Evolutionary conservation across 2,888 invertebrate genomes (phyloP).

Genomic region (Agriopis marginaria): DNA sequence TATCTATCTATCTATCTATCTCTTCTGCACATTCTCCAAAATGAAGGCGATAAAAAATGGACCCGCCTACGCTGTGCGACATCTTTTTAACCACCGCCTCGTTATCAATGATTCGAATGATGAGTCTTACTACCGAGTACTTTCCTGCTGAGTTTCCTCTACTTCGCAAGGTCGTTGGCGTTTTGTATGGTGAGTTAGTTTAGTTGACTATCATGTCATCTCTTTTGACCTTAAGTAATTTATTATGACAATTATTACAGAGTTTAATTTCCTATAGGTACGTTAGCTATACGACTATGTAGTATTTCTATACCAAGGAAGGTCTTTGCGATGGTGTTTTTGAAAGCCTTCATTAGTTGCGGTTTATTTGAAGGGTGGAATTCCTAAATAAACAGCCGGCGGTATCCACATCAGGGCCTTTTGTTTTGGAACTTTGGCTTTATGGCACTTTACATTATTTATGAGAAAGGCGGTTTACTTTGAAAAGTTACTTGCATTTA

Average conservation of each 20-base stretch:
- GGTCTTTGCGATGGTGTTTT: constrained; percentile 11
- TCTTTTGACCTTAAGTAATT: background rate
- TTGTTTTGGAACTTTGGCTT: constrained; percentile 13
- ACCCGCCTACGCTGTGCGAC: no score
- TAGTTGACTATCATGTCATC: background rate
- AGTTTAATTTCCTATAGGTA: background rate
- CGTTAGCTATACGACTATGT: background rate
- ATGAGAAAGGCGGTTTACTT: background rate
- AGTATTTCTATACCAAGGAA: background rate
- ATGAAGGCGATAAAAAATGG: no score
- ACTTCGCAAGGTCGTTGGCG: no score
- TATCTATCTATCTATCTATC: no score
- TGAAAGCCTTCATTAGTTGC: constrained; percentile 25
- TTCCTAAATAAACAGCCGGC: constrained; percentile 24
- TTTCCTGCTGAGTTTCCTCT: no score
- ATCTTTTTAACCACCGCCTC: no score
- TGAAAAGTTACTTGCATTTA: background rate
- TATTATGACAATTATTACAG: background rate
- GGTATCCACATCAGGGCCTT: constrained; percentile 10
- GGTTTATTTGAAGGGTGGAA: constrained; percentile 19
- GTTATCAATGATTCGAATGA: no score
- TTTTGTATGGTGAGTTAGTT: background rate
- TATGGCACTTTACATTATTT: constrained; percentile 4
- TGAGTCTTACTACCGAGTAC: no score
- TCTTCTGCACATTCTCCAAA: no score